Base-by-base conservation (phyloP, 2,888 invertebrate genomes). In the Epinotia nisella region DNA sequence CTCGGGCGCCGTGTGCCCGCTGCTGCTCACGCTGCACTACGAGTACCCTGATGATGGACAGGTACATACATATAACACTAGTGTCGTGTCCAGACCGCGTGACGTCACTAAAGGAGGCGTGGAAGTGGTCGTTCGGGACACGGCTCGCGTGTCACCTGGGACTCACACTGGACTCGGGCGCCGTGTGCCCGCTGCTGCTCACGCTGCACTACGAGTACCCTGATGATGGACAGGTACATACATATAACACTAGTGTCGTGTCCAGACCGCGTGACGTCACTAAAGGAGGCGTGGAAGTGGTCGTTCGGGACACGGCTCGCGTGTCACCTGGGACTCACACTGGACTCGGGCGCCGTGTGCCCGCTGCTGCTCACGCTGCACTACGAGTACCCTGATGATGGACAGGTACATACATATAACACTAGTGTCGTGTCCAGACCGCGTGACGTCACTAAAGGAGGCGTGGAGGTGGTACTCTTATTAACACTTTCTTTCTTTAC, bases 221-320 rank as follows among this genome's bases (percentile, higher is more conserved):
- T 0, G 90, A 92, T 45, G 97, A 97, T 69, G 82, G 95, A 88
- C 86, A 89, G 85, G 88, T 94, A 82, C 7, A 24, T 24, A 24
- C 21, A 24, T 24, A 24, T 24, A 29, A 45, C 5, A 49, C 15
- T 1, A n/a, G 1, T 5, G 4, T 76, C 71, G 73, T 74, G 15
- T 55, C 3, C 77, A 90, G 90, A 79, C n/a, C 41, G 64, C 0
- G 86, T 95, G 80, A 94, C 95, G 19, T 91, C 95, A 0, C 84
- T 97, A 0, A 98, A 98, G 83, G 97, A 97, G 84, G 96, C 96
- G 0, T 97, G 97, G 95, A 97, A 97, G 87, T 95, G 96, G 93
- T 94, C 95, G 13, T 94, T 96, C 68, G 95, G 96, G 67, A 91
- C 94, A 0, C 87, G 89, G 69, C 87, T 98, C 24, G 95, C 95